Evolutionary conservation across 2,888 invertebrate species (phyloP), one percentile per base, ranked within the genome.

Genomic region (Cheilosia urbana): DNA sequence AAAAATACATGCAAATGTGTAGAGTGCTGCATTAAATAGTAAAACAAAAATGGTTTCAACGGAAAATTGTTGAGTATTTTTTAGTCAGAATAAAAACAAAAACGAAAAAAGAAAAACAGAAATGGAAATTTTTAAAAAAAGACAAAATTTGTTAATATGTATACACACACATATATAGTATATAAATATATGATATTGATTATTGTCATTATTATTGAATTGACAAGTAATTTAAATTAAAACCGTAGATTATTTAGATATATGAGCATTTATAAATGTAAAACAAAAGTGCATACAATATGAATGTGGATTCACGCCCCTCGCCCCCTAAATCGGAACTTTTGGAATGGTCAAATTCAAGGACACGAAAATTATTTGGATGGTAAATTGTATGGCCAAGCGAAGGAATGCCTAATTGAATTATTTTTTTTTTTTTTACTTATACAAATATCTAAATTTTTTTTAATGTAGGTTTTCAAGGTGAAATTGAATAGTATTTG

Each of bases 41-140:
- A 88, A 45, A 87, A 88, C 84, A 87, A 89, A 91, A 91, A 92
- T 91, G 92, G 92, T 92, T 92, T 92, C 92, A 92, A 89, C 90
- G 89, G 90, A 90, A 91, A 90, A 91, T 91, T 92, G 92, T 92
- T 92, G 90, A 91, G 89, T 92, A 92, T 91, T 92, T 92, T 91
- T 87, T 88, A 88, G 87, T 88, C 66, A 81, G 84, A 87, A 88
- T 89, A 89, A 89, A 89, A 84, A 87, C 87, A 80, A 62, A 77
- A 53, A 47, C 69, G 45, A 69, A 62, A 58, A 55, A 66, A 71
- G 42, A 69, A 9, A 17, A 24, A 51, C 1, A 49, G 2, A 15
- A 21, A 24, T 4, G 62, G 34, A 63, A 63, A 65, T 51, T 75
- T 78, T 73, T 62, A 40, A 79, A 30, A 55, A 66, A 78, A 45